Base-by-base conservation (phyloP, 2,113 vertebrate genomes). In the Marmota monax region DNA sequence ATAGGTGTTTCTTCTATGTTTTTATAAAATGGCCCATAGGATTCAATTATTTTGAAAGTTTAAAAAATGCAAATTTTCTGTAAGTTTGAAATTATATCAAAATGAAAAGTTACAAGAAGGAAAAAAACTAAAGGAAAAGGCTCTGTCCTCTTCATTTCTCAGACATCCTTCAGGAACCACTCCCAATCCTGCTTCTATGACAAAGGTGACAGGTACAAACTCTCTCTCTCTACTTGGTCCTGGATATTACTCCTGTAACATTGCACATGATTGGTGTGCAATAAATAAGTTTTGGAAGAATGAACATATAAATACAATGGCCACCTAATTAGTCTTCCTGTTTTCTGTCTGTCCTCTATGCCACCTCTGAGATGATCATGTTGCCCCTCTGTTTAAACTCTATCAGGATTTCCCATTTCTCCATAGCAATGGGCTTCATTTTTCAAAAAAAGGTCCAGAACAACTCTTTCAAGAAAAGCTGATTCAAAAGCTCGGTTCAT, bases 231-330 rank as follows among this genome's bases (percentile, higher is more conserved):
- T 7, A 39, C 32, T 51, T 34, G 6, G 34, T 69, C n/a, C 58
- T 39, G 7, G 8, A 45, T 39, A 29, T 77, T 67, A 45, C 45
- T 45, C 2, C 13, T 4, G 27, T 73, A 45, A 74, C 23, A 1
- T 73, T 32, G 11, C 17, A 88, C 27, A 25, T 18, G 14, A 12
- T 48, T 72, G 42, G 12, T 91, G 39, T 87, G 22, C 32, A 58
- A 88, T 9, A 76, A 95, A 76, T 61, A 65, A n/a, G 16, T 78
- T 93, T 69, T 18, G 10, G 80, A 95, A 90, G 51, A 96, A 86
- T 32, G 29, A 92, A 48, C 18, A 51, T 63, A 56, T n/a, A 67
- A 89, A 88, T 27, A 22, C 6, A 79, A 39, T 25, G 32, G 6
- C 8, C 34, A 58, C 2, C 27, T 77, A 70, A 48, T 34, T 51